These are phyloP conservation scores for Empis stercorea DNA, from an alignment of 2,888 invertebrate genomes.

Conservation along the genomic window DNA sequence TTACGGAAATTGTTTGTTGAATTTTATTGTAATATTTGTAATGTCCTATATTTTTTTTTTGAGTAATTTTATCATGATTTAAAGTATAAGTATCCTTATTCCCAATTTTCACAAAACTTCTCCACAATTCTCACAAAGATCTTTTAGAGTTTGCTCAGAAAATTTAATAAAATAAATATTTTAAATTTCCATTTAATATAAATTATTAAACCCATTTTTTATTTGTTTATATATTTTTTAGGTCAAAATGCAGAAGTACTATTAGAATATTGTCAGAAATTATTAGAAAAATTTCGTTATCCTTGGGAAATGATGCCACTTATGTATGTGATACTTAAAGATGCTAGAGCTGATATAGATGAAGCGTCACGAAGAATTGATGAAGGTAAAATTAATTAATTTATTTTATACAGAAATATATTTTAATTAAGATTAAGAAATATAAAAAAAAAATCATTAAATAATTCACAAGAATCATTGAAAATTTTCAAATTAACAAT, in stretches of 20 bases:
- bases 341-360: slow-evolving; percentile 58
- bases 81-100: too few species aligned
- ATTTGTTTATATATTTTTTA: slow-evolving; percentile 18
- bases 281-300: slow-evolving; percentile 62
- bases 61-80: too few species aligned
- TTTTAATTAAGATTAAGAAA: not conserved
- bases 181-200: too few species aligned
- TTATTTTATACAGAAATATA: not conserved
- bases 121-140: too few species aligned
- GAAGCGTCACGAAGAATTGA: slow-evolving; percentile 63
- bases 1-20: too few species aligned
- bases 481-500: not conserved
- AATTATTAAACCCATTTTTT: not conserved
- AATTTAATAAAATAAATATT: too few species aligned
- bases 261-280: slow-evolving; percentile 60
- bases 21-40: too few species aligned
- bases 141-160: too few species aligned
- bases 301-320: slow-evolving; percentile 71
- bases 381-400: slow-evolving; percentile 46
- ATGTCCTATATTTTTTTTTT: too few species aligned
- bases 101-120: too few species aligned
- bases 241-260: slow-evolving; percentile 42
- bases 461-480: not conserved
- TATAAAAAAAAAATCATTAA: not conserved
- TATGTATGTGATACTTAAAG: slow-evolving; percentile 66